Conservation (phyloP, 2,888 invertebrate species). For the Myopa testacea region DNA sequence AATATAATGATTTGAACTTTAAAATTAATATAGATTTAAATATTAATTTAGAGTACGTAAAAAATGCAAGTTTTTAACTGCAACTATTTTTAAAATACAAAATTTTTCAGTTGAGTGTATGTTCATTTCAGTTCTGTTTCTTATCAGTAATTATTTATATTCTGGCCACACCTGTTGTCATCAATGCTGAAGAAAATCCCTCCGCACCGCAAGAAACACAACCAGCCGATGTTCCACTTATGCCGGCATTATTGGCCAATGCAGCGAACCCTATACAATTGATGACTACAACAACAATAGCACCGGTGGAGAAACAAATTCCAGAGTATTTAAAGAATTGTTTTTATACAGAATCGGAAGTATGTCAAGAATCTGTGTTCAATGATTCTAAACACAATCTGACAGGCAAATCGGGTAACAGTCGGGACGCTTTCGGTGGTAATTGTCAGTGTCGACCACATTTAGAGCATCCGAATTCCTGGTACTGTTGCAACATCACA, state of each 20-base stretch:
- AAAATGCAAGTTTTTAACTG: too few relatives aligned
- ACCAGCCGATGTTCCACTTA: slow-evolving; percentile 22
- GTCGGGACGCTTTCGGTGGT: slow-evolving; percentile 52
- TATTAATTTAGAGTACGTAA: too few relatives aligned
- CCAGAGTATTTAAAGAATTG: slow-evolving; percentile 59
- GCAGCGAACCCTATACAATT: slow-evolving; percentile 16
- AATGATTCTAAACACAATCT: slow-evolving; percentile 38
- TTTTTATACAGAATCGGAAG: slow-evolving; percentile 62
- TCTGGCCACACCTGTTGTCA: slow-evolving; percentile 23
- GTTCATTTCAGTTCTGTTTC: not conserved
- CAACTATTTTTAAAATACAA: too few relatives aligned
- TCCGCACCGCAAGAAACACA: slow-evolving; percentile 39
- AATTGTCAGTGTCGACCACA: slow-evolving; percentile 64
- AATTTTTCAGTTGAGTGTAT: too few relatives aligned
- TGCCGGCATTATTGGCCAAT: slow-evolving; percentile 32
- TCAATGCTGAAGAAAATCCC: slow-evolving; percentile 43
- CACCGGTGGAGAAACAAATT: slow-evolving; percentile 41
- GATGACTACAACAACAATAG: slow-evolving; percentile 40
- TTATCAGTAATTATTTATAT: slow-evolving; percentile 26
- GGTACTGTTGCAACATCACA: slow-evolving; percentile 67
- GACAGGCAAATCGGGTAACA: slow-evolving; percentile 17
- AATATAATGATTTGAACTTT: too few relatives aligned
- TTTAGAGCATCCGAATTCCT: slow-evolving; percentile 57
- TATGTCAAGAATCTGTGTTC: slow-evolving; percentile 52
- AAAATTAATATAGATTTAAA: too few relatives aligned